phyloP scores from a whole-genome alignment of 2,888 invertebrate genomes.

The Eudasyphora cyanicolor region DNA sequence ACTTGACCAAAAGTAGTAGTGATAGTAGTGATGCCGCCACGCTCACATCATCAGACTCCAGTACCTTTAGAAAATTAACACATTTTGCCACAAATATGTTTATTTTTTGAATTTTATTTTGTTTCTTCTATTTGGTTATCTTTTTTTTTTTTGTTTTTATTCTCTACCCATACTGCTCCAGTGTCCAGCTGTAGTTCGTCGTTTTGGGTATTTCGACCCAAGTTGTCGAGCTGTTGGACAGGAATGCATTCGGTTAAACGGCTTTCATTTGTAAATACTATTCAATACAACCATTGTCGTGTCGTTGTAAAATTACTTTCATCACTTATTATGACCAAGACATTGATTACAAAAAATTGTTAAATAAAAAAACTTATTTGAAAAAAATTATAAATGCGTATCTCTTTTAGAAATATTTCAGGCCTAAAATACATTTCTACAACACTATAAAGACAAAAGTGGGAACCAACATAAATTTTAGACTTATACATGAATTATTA shows the following conservation, averaged over 20 bases:
- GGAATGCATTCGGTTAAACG: constrained; percentile 71
- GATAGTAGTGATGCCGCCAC: constrained; percentile 36
- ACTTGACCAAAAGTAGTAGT: not conserved
- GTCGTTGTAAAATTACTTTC: constrained; percentile 75
- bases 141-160: no score
- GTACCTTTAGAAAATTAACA: constrained; percentile 23
- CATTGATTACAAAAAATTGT: constrained; percentile 67
- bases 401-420: no score
- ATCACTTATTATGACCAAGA: constrained; percentile 67
- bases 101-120: constrained; percentile 11
- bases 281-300: constrained; percentile 74
- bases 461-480: no score
- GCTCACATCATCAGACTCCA: not conserved
- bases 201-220: constrained; percentile 42
- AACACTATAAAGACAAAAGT: no score
- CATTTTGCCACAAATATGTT: constrained; percentile 44
- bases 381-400: no score
- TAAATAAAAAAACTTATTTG: constrained; percentile 49
- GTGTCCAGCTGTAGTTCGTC: not conserved
- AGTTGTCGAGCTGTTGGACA: constrained; percentile 54
- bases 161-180: not conserved
- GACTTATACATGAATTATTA: no score
- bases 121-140: constrained; percentile 38
- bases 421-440: no score
- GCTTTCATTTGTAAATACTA: constrained; percentile 78